Evolutionary conservation across 2,113 vertebrate species (phyloP).

Genomic region (Colius striatus): DNA sequence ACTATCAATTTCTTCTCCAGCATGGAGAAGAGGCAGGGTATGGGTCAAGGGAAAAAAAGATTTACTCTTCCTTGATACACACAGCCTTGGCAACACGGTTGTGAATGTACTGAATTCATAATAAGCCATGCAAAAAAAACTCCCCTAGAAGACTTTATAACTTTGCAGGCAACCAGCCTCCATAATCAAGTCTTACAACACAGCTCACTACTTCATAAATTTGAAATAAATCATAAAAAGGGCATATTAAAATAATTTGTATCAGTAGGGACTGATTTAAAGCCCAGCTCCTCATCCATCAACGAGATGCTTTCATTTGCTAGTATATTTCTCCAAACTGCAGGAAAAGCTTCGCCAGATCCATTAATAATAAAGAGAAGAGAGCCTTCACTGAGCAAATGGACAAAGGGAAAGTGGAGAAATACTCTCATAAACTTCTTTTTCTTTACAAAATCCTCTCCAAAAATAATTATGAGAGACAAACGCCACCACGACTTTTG

Average conservation of each 20-base stretch:
- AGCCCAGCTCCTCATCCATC: conserved; percentile 63
- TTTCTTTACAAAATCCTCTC: background rate
- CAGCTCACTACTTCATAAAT: conserved; percentile 48
- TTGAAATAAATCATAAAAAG: conserved; percentile 47
- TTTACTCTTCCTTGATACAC: background rate
- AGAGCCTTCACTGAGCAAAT: background rate
- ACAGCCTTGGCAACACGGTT: background rate
- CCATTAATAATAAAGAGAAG: conserved; percentile 32
- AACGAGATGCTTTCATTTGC: conserved; percentile 11
- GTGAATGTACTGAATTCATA: conserved; percentile 3
- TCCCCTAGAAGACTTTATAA: background rate
- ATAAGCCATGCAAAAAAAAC: background rate
- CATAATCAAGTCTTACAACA: conserved; percentile 8
- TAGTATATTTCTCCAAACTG: conserved; percentile 12
- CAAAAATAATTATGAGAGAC: background rate
- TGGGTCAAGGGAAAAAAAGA: background rate
- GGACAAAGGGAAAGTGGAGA: background rate
- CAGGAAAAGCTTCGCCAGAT: conserved; percentile 34
- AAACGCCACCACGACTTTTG: background rate
- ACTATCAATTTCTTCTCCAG: background rate
- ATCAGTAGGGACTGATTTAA: conserved; percentile 67
- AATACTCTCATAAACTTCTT: background rate
- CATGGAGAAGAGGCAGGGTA: background rate
- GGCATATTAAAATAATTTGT: conserved; percentile 68
- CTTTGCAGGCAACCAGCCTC: conserved; percentile 8